Evolutionary conservation across 37 sponge, comb jelly and placozoan species (phyloP), one percentile per base, ranked within the genome.

Genomic region (Chondrilla cf. caribensis): DNA sequence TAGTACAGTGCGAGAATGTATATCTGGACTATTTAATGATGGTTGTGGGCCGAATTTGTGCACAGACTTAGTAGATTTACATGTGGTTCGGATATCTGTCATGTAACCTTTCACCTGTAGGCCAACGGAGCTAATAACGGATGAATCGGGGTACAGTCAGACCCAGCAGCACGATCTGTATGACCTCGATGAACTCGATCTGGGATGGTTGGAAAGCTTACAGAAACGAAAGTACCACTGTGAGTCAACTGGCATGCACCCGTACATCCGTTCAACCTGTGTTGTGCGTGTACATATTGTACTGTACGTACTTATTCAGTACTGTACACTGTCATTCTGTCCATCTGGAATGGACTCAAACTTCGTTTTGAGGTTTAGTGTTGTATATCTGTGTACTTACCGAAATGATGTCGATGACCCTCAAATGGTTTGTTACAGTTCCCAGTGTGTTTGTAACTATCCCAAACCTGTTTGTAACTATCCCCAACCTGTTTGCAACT

Each of bases 101-200:
- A 33, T 67, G 28, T 33, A 2, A 7, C 5, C 5, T 6, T 22
- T 28, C 64, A 28, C 0, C 2, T 29, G 29, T 24, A 73, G 76
- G 76, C 76, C 76, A 3, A 1, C 76, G 24, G 76, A 42, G 41
- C 1, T 7, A 2, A 5, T 73, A 3, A 32, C 40, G 6, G 76
- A 73, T 2, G 76, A 40, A 25, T 73, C 76, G 22, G 76, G 43
- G 21, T 37, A 18, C 44, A 73, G 36, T 43, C 43, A 36, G 24
- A 42, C 36, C 38, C 76, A 40, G 22, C 76, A 79, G 57, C 80
- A 88, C 28, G 79, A 79, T 2, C 80, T 64, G 73, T 93, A 93
- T 25, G 91, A 93, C 38, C 84, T 92, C 18, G 96, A 95, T 84
- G 96, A 95, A 24, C 64, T 92, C 54, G 96, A 95, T 58, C 65